phyloP scores from a whole-genome alignment of 2,113 vertebrate genomes.

The Nothocercus julius region DNA sequence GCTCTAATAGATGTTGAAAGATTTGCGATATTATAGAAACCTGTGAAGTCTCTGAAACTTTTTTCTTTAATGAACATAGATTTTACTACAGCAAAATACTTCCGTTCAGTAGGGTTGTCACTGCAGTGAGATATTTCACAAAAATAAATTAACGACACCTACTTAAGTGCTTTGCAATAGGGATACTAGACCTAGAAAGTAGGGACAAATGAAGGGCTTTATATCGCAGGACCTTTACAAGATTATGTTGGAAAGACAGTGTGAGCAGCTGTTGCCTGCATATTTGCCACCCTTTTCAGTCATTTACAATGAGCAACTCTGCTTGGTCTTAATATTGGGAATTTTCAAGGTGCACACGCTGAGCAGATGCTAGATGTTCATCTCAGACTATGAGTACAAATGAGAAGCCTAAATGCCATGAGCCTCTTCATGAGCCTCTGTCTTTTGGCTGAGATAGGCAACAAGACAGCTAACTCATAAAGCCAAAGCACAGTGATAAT shows the following conservation, averaged over 20 bases:
- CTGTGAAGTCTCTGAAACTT: conserved; percentile 20
- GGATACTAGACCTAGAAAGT: neutral
- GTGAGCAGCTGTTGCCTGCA: neutral
- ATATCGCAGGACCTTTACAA: rapidly evolving
- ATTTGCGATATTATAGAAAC: conserved; percentile 34
- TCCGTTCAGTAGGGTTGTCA: rapidly evolving
- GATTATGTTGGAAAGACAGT: neutral
- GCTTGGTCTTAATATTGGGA: neutral
- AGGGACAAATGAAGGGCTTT: neutral
- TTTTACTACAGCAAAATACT: neutral
- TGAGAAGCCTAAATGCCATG: rapidly evolving
- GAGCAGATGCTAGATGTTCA: neutral
- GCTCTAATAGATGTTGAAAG: conserved; percentile 35
- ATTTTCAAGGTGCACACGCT: neutral
- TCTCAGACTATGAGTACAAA: neutral
- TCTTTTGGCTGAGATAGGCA: neutral
- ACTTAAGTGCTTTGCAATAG: neutral
- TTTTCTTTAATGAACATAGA: neutral
- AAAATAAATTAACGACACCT: neutral
- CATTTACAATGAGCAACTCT: neutral
- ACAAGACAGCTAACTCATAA: rapidly evolving
- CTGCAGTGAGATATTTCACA: neutral
- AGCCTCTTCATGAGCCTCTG: neutral
- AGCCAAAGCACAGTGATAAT: neutral
- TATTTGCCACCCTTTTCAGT: neutral